Evolutionary conservation across 2,113 vertebrate genomes (phyloP), one percentile per base, ranked within the genome.

Genomic region (Malurus alboscapulatus): DNA sequence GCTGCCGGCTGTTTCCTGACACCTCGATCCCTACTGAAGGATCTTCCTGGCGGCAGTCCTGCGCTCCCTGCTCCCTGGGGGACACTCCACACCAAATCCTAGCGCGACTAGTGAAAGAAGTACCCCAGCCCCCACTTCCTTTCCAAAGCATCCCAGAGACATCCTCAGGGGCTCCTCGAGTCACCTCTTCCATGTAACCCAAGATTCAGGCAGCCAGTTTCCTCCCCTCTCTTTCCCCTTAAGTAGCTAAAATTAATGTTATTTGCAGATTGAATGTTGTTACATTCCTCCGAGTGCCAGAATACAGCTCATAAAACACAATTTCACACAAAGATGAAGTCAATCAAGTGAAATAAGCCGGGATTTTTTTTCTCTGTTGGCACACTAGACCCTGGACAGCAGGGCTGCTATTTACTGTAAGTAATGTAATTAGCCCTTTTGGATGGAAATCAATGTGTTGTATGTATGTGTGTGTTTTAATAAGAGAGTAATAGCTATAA

Each of bases 361-460:
- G 92, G 90, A 90, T 85, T 93, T 90, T 86, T 79, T 84, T 81
- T 93, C 92, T 69, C 63, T 88, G 94, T 96, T 97, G 97, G 96
- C 96, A 95, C 90, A 90, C 80, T 93, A 96, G 92, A 96, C 72
- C 91, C 95, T 80, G 96, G 97, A 95, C 97, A 97, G 97, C 97
- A 97, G 97, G 97, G 91, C 95, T 96, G 96, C 97, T 98, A 97
- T 97, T 98, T 97, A 96, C 97, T 97, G 97, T 97, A 97, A 98
- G 97, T 97, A 97, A 98, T 96, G 96, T 96, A 98, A 98, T 98
- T 97, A 98, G 97, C 96, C 96, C 96, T 95, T 97, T 98, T 97
- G 96, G 96, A 97, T 86, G 89, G 82, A 95, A 97, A 96, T 96
- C 97, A 96, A 86, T 92, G 94, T 80, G 96, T 91, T 91, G 85